phyloP scores from a whole-genome alignment of 2,113 vertebrate species.

The Scophthalmus maximus region DNA sequence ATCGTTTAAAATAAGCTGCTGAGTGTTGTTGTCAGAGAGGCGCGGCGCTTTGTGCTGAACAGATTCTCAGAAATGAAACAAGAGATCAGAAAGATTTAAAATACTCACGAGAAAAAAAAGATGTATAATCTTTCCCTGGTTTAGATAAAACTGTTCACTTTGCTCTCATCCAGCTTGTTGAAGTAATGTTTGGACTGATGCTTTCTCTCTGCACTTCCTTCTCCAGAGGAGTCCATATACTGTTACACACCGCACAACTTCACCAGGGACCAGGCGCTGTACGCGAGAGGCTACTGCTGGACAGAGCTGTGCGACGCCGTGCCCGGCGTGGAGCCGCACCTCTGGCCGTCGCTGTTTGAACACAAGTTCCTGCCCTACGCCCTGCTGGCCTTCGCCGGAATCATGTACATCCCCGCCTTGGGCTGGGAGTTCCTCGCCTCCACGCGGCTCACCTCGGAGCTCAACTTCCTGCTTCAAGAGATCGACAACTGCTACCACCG shows the following conservation, averaged over 20 bases:
- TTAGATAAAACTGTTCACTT: too few species aligned
- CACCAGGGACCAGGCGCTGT: conserved; percentile 98
- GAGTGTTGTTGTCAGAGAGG: background rate
- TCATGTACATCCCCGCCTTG: conserved; percentile 98
- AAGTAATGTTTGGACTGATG: conserved; percentile 8
- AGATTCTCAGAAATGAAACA: conserved; percentile 7
- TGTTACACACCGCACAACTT: conserved; percentile 99
- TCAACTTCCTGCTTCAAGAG: conserved; percentile 99
- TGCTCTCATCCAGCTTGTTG: background rate
- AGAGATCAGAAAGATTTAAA: background rate
- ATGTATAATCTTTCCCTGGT: too few species aligned
- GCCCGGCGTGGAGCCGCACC: conserved; percentile 90
- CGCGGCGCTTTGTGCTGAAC: background rate
- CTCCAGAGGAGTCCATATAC: conserved; percentile 98
- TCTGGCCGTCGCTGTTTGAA: conserved; percentile 95
- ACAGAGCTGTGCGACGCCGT: conserved; percentile 96
- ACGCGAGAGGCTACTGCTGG: conserved; percentile 99
- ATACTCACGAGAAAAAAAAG: too few species aligned
- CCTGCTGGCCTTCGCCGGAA: conserved; percentile 95
- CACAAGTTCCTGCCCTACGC: conserved; percentile 99
- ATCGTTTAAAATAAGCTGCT: background rate
- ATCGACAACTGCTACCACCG: conserved; percentile 99
- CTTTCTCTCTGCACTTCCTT: conserved; percentile 28
- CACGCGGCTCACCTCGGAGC: conserved; percentile 97
- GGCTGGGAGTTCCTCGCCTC: conserved; percentile 98